A percentile compares a stretch with the other conserved stretches of the same genome.
phyloP scores from a whole-genome alignment of 2,888 invertebrate genomes.

The Allophyes oxyacanthae region DNA sequence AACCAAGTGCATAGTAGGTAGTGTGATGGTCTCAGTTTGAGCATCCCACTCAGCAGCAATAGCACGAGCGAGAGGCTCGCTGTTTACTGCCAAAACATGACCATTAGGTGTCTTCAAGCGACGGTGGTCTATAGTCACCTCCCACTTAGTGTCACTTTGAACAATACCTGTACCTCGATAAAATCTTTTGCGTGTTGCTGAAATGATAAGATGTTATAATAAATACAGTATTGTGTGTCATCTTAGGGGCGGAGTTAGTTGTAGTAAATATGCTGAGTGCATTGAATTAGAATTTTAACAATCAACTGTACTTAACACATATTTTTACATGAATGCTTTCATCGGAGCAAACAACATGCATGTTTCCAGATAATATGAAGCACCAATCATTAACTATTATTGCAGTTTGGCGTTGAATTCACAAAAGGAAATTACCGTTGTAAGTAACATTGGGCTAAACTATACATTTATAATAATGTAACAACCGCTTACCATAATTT shows the following conservation, averaged over 20 bases:
- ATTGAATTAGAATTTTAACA: too few relatives aligned
- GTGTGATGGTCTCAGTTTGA: conserved; percentile 93
- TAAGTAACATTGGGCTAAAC: too few relatives aligned
- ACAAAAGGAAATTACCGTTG: too few relatives aligned
- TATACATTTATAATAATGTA: too few relatives aligned
- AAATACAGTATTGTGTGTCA: too few relatives aligned
- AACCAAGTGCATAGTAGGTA: conserved; percentile 97
- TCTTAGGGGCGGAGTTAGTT: too few relatives aligned
- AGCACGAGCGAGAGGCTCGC: conserved; percentile 96
- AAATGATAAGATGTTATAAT: conserved; percentile 41
- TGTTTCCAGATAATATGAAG: too few relatives aligned
- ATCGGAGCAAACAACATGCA: not conserved
- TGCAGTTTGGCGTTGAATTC: too few relatives aligned
- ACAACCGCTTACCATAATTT: conserved; percentile 69
- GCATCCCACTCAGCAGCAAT: conserved; percentile 98
- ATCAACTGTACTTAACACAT: too few relatives aligned
- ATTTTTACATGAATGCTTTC: too few relatives aligned
- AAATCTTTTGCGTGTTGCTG: conserved; percentile 91
- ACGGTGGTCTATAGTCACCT: conserved; percentile 96
- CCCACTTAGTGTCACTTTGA: conserved; percentile 92
- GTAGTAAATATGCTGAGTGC: too few relatives aligned
- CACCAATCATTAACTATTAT: too few relatives aligned
- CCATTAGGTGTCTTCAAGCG: conserved; percentile 97
- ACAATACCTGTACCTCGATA: conserved; percentile 93
- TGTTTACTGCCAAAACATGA: conserved; percentile 92